A percentile compares a stretch with the other conserved stretches of the same genome.
Conservation (phyloP, 2,113 vertebrate species). For the Perccottus glenii region DNA sequence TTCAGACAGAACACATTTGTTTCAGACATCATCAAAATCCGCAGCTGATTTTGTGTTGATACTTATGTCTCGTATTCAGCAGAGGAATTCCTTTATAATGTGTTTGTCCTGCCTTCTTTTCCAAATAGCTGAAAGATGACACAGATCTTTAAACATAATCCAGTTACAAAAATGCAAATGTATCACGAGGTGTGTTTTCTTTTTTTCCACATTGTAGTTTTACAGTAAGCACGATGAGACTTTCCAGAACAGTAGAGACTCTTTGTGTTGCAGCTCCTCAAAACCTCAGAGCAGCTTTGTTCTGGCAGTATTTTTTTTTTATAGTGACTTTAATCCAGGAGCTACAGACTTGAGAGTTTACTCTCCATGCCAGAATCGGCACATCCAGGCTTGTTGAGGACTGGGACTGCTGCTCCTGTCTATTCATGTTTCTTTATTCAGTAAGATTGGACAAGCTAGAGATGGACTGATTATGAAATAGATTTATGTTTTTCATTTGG, state of each 20-base stretch:
- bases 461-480: constrained; percentile 6
- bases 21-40: too few species aligned
- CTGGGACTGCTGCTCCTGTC: neutral
- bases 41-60: too few species aligned
- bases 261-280: neutral
- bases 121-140: too few species aligned
- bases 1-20: too few species aligned
- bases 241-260: neutral
- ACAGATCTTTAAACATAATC: neutral
- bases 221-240: neutral
- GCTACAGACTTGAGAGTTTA: neutral
- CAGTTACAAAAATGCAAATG: neutral
- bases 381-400: constrained; percentile 9
- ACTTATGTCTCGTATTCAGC: too few species aligned
- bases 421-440: constrained; percentile 12
- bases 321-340: neutral
- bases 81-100: too few species aligned
- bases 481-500: neutral
- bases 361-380: constrained; percentile 7
- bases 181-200: neutral
- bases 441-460: neutral
- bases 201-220: neutral
- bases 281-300: constrained; percentile 1
- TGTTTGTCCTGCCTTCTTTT: too few species aligned
- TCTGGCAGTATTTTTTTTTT: neutral